phyloP scores from a whole-genome alignment of 2,797 vertebrate species.

The Capromys pilorides region DNA sequence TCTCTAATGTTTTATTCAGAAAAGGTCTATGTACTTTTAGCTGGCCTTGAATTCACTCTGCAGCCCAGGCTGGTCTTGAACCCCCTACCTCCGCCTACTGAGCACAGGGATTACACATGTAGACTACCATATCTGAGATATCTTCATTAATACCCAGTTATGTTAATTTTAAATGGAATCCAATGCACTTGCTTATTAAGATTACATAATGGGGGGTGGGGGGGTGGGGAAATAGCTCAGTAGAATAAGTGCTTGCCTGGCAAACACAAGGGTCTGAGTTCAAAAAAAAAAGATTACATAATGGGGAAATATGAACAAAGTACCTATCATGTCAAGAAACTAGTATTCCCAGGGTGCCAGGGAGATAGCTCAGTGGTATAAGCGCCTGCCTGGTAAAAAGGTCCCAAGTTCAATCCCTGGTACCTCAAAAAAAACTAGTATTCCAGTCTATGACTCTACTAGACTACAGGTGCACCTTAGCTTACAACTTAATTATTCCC shows the following conservation, averaged over 20 bases:
- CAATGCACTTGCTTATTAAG: background rate
- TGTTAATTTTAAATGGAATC: conserved; percentile 29
- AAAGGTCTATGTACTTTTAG: background rate
- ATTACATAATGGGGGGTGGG: background rate
- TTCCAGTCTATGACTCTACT: background rate
- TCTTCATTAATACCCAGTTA: background rate
- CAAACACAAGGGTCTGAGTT: too few species aligned
- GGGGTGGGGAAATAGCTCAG: too few species aligned
- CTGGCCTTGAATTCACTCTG: background rate
- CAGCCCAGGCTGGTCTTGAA: too few species aligned
- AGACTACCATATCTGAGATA: background rate
- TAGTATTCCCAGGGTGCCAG: too few species aligned
- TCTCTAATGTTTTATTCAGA: background rate
- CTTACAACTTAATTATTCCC: background rate
- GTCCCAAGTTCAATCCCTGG: too few species aligned
- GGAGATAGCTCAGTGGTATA: too few species aligned
- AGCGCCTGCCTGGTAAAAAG: too few species aligned
- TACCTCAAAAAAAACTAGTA: background rate
- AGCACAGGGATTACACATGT: background rate
- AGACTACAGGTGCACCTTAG: background rate
- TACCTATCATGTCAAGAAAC: background rate
- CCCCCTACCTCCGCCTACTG: background rate
- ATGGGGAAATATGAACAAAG: background rate
- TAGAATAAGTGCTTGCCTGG: too few species aligned
- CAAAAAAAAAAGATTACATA: background rate